Conservation (phyloP, 2,888 invertebrate species). For the Acanthococcus lagerstroemiae region DNA sequence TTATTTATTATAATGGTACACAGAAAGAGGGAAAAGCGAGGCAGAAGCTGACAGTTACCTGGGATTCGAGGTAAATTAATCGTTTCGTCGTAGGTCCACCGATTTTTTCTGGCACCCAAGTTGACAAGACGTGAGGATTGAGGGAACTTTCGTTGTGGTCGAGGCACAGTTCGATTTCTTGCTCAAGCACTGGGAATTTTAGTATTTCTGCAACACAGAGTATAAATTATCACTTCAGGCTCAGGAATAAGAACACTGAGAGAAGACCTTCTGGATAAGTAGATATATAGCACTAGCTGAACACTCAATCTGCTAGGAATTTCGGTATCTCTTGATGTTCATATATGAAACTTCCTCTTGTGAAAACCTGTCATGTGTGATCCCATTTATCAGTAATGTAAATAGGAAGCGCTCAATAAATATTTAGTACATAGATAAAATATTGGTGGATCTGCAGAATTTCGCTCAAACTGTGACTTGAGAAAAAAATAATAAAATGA, state of each 20-base stretch:
- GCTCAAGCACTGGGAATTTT: conserved; percentile 14
- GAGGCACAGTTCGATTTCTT: conserved; percentile 53
- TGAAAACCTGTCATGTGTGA: too few relatives aligned
- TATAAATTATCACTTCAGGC: too few relatives aligned
- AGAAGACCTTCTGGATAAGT: background rate
- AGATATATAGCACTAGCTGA: too few relatives aligned
- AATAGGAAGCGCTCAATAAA: too few relatives aligned
- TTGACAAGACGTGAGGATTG: conserved; percentile 75
- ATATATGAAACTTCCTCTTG: too few relatives aligned
- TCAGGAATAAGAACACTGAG: background rate
- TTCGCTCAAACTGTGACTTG: too few relatives aligned
- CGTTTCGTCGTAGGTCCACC: conserved; percentile 72
- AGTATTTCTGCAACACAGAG: conserved; percentile 14
- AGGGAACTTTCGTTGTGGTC: conserved; percentile 79
- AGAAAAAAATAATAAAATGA: too few relatives aligned
- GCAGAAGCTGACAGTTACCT: conserved; percentile 48
- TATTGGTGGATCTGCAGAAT: too few relatives aligned
- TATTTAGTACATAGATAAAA: too few relatives aligned
- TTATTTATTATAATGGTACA: background rate
- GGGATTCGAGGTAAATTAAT: conserved; percentile 81
- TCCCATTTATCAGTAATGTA: too few relatives aligned
- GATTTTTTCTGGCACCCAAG: conserved; percentile 82
- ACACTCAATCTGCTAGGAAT: too few relatives aligned
- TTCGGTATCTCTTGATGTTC: too few relatives aligned
- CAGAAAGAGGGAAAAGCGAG: background rate